Evolutionary conservation across 2,113 vertebrate species (phyloP).

Genomic region (Microtus pennsylvanicus): DNA sequence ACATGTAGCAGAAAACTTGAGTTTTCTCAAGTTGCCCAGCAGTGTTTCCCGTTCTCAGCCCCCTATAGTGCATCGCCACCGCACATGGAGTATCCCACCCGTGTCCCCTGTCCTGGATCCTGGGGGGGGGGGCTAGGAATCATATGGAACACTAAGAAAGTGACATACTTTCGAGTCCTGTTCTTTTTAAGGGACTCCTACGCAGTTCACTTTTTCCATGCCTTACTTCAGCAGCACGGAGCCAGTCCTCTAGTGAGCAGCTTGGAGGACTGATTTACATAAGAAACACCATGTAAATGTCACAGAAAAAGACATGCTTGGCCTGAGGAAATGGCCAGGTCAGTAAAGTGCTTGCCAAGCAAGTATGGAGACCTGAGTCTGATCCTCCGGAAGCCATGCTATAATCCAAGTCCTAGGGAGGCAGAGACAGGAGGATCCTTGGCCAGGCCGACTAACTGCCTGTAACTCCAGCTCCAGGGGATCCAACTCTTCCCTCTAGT

Average conservation of each 20-base stretch:
- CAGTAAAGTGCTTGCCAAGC: not conserved
- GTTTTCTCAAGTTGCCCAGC: not conserved
- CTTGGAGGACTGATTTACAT: not conserved
- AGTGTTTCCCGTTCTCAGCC: fast-evolving
- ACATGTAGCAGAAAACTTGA: no score
- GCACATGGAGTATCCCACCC: fast-evolving
- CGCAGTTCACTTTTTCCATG: no score
- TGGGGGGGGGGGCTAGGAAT: not conserved
- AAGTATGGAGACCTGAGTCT: not conserved
- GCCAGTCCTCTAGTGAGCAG: not conserved
- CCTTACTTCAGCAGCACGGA: no score
- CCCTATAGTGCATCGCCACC: no score
- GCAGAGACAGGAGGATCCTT: not conserved
- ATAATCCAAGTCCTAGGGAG: not conserved
- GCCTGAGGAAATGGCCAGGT: not conserved
- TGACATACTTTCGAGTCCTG: no score
- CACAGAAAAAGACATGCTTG: not conserved
- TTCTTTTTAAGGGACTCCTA: no score
- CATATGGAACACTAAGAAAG: no score
- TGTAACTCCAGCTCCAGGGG: not conserved
- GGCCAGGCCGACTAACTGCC: no score
- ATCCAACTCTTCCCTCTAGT: not conserved
- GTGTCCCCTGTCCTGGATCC: not conserved
- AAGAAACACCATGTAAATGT: not conserved
- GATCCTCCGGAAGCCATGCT: not conserved